A percentile compares a stretch with the other conserved stretches of the same genome.
Evolutionary conservation across 2,888 invertebrate species (phyloP).

Genomic region (Zhuqinia jingwanae): DNA sequence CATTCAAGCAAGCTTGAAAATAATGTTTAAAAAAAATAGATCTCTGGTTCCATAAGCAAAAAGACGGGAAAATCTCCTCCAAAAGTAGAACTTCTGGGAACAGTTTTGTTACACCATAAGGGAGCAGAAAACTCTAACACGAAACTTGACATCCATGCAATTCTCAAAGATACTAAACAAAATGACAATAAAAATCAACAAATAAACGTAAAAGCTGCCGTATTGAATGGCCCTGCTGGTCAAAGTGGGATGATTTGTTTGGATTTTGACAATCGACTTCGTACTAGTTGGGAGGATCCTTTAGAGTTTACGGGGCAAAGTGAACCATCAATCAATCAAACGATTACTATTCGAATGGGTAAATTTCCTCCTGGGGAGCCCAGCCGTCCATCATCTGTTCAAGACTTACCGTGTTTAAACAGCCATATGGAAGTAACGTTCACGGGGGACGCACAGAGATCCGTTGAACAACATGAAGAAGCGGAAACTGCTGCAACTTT

Average conservation of each 20-base stretch:
- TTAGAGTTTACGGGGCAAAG: conserved; percentile 74
- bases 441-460: conserved; percentile 69
- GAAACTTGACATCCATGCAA: conserved; percentile 51
- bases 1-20: no score
- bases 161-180: conserved; percentile 53
- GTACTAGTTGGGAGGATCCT: conserved; percentile 68
- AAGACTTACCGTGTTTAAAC: conserved; percentile 69
- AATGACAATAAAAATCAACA: conserved; percentile 56
- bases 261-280: conserved; percentile 58
- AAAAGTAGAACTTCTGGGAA: conserved; percentile 23
- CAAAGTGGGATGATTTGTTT: conserved; percentile 69
- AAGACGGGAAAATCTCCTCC: conserved; percentile 53
- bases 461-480: conserved; percentile 72
- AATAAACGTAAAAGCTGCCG: conserved; percentile 51
- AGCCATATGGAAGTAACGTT: conserved; percentile 71
- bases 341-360: conserved; percentile 66
- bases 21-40: background rate
- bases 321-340: conserved; percentile 74
- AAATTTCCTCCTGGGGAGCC: conserved; percentile 62
- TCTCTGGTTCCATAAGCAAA: conserved; percentile 35
- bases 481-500: conserved; percentile 35
- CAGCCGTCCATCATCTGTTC: conserved; percentile 50
- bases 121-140: conserved; percentile 53
- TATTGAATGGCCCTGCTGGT: conserved; percentile 35
- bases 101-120: conserved; percentile 36